Evolutionary conservation across 2,113 vertebrate species (phyloP).

Genomic region (Willisornis vidua): DNA sequence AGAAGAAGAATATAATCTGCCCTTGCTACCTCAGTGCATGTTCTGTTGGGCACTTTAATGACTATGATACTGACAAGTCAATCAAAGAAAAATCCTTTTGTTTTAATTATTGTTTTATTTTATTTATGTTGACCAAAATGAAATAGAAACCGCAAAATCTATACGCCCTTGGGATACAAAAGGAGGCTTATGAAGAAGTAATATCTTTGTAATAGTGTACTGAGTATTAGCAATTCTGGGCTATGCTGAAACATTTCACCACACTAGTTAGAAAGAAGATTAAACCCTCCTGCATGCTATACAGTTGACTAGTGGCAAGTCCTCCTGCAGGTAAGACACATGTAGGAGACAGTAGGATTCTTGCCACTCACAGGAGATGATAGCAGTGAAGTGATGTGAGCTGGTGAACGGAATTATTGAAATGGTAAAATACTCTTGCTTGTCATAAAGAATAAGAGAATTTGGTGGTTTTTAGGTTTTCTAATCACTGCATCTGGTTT

Average conservation of each 20-base stretch:
- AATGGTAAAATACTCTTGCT: background rate
- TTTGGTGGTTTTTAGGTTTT: background rate
- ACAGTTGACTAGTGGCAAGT: background rate
- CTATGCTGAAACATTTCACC: background rate
- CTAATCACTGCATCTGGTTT: background rate
- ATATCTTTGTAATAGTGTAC: background rate
- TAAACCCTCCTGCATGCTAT: background rate
- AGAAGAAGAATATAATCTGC: background rate
- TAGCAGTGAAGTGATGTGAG: background rate
- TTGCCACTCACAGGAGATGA: background rate
- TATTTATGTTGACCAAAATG: background rate
- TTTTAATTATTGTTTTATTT: background rate
- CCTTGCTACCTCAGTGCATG: background rate
- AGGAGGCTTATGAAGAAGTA: background rate
- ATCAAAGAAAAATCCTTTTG: background rate
- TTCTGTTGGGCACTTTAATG: background rate
- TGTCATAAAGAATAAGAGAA: background rate
- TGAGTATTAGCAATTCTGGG: background rate
- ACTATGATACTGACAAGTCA: background rate
- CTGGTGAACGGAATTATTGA: background rate
- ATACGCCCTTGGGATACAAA: background rate
- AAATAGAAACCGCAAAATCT: background rate
- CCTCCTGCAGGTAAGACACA: background rate
- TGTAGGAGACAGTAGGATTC: background rate
- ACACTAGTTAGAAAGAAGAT: background rate